Base-by-base conservation (phyloP, 2,113 vertebrate species). In the Fulmarus glacialis region DNA sequence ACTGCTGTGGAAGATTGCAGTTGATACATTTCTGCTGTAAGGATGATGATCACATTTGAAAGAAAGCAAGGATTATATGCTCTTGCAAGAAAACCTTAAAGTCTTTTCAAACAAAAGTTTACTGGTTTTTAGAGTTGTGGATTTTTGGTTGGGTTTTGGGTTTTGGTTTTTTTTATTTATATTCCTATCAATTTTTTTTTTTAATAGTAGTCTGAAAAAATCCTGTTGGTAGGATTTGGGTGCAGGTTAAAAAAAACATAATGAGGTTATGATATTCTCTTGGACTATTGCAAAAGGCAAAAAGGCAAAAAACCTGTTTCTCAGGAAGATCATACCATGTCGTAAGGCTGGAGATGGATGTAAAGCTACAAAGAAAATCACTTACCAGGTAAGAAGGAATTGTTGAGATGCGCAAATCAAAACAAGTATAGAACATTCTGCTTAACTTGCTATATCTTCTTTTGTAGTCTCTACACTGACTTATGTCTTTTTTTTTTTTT, bases 321-420 rank as follows among this genome's bases (percentile, higher is more conserved):
- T 83, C 24, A 22, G 90, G 89, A 89, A 48, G 34, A 26, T 63
- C 17, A 13, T 66, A 90, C 89, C 94, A 91, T 98, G 96, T 96
- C 9, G 96, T 98, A 97, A 97, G 96, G 96, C 96, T 98, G 97
- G 97, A 96, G 66, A 59, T 82, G 91, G 97, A 95, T 96, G 90
- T 95, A 97, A 96, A 97, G 95, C 93, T 94, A n/a, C 88, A 87
- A 42, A 63, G 48, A 74, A 91, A 92, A 36, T 82, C 4, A 8
- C 29, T 48, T 55, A 1, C 9, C 50, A 87, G 92, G 77, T 95
- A 87, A 98, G 93, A 53, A 66, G 2, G 18, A 82, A 24, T 40
- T 36, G 21, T 8, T 70, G 62, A 82, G 29, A 23, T 73, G 42
- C 8, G 63, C 19, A 87, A 48, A 70, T 66, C 15, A 19, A 60